Conservation (phyloP, 37 sponge, comb jelly and placozoan genomes). For the Beroe forskalii region DNA sequence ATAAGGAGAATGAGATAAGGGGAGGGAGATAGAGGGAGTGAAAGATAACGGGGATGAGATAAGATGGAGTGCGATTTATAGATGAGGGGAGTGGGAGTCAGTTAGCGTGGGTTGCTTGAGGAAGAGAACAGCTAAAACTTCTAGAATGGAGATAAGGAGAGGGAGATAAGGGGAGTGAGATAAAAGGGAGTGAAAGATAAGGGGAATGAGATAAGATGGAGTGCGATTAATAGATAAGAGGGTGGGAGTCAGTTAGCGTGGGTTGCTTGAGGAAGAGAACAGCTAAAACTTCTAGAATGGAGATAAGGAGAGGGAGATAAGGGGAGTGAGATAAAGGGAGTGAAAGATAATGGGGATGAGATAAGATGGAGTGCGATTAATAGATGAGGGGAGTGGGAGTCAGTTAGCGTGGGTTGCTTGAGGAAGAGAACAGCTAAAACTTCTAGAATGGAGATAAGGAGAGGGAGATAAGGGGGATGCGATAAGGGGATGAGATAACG, state of each 20-base stretch:
- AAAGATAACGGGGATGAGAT: not conserved
- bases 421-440: constrained; percentile 16
- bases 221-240: too few species aligned
- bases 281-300: constrained; percentile 17
- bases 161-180: too few species aligned
- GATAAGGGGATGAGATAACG: not conserved
- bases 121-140: constrained; percentile 15
- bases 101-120: not conserved
- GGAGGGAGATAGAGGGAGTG: too few species aligned
- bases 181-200: not conserved
- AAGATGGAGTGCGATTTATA: too few species aligned
- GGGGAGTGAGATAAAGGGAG: too few species aligned
- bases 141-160: too few species aligned
- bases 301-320: too few species aligned
- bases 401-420: not conserved
- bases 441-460: too few species aligned
- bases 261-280: not conserved
- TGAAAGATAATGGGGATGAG: not conserved
- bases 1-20: too few species aligned
- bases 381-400: not conserved
- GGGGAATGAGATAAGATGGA: too few species aligned
- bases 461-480: too few species aligned
- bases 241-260: not conserved
- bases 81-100: not conserved
- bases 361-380: too few species aligned